Percentiles rank a stretch among this genome's conserved stretches.
These are phyloP conservation scores for Epirrhoe alternata DNA, from an alignment of 2,888 invertebrate genomes.

Conservation along the genomic window DNA sequence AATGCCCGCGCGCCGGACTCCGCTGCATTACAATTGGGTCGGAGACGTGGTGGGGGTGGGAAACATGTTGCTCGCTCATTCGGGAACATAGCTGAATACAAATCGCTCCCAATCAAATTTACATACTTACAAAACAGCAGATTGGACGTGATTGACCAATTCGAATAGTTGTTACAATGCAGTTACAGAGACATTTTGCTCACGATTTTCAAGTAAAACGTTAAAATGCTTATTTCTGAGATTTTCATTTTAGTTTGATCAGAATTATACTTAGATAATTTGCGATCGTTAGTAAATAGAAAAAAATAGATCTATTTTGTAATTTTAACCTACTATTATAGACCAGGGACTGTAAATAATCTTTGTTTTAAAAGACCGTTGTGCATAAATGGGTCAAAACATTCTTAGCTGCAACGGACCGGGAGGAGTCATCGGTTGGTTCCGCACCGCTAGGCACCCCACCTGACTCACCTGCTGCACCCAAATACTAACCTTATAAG, in stretches of 20 bases:
- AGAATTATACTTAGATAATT: too few relatives aligned
- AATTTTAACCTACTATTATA: too few relatives aligned
- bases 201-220: neutral
- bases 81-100: slow-evolving; percentile 76
- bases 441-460: slow-evolving; percentile 76
- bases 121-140: slow-evolving; percentile 39
- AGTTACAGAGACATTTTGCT: neutral
- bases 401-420: slow-evolving; percentile 29
- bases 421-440: slow-evolving; percentile 59
- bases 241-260: too few relatives aligned
- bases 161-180: neutral
- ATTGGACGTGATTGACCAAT: slow-evolving; percentile 24
- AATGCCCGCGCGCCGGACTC: slow-evolving; percentile 70
- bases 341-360: neutral
- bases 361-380: neutral
- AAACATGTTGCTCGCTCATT: slow-evolving; percentile 79
- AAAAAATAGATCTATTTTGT: too few relatives aligned
- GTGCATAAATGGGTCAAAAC: slow-evolving; percentile 33
- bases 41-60: slow-evolving; percentile 81
- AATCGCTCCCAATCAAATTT: slow-evolving; percentile 59
- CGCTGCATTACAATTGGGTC: slow-evolving; percentile 81
- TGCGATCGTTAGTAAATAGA: too few relatives aligned
- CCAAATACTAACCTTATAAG: slow-evolving; percentile 51
- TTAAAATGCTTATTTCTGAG: neutral
- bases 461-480: slow-evolving; percentile 80